Evolutionary conservation across 2,888 invertebrate genomes (phyloP).

Genomic region (Phrixothrix hirtus): DNA sequence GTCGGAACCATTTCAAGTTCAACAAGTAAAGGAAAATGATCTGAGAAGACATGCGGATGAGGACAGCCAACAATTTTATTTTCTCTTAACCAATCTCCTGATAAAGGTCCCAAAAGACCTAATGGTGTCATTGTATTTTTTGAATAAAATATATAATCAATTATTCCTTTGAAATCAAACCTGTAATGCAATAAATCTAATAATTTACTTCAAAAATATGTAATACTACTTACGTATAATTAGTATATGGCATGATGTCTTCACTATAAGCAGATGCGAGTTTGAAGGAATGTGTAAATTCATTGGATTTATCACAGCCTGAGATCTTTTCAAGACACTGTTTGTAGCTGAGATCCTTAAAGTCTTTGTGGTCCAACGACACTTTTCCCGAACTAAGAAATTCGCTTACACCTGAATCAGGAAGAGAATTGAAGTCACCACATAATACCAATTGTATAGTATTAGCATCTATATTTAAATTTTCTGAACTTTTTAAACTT

Average conservation of each 20-base stretch:
- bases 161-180: slow-evolving; percentile 99
- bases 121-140: slow-evolving; percentile 93
- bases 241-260: slow-evolving; percentile 96
- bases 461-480: slow-evolving; percentile 71
- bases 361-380: slow-evolving; percentile 90
- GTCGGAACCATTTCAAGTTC: slow-evolving; percentile 88
- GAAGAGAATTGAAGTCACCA: slow-evolving; percentile 98
- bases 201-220: background rate
- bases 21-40: slow-evolving; percentile 90
- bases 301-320: slow-evolving; percentile 80
- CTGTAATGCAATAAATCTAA: slow-evolving; percentile 58
- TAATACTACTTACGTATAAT: slow-evolving; percentile 82
- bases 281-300: slow-evolving; percentile 95
- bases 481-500: slow-evolving; percentile 69
- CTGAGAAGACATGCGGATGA: slow-evolving; percentile 96
- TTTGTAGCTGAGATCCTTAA: slow-evolving; percentile 94
- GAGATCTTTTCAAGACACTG: slow-evolving; percentile 83
- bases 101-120: slow-evolving; percentile 92
- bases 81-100: slow-evolving; percentile 89
- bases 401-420: slow-evolving; percentile 97
- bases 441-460: slow-evolving; percentile 92
- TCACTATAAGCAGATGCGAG: slow-evolving; percentile 93
- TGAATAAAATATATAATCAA: slow-evolving; percentile 99
- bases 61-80: slow-evolving; percentile 98
- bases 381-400: slow-evolving; percentile 91